Conservation (phyloP, 2,888 invertebrate species). For the Drosophila eohydei region DNA sequence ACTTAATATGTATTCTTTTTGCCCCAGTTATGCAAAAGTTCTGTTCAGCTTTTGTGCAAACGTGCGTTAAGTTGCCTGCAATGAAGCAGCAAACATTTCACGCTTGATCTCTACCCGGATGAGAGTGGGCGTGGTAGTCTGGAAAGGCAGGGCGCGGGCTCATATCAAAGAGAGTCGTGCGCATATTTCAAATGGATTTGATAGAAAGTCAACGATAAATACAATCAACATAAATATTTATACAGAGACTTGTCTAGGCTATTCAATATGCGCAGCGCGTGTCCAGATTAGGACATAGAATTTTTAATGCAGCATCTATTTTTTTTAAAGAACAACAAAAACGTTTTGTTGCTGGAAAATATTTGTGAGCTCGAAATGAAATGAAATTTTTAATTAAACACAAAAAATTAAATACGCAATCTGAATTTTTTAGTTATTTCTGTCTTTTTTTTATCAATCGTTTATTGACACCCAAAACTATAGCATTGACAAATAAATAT, state of each 20-base stretch:
- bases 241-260: slow-evolving; percentile 5
- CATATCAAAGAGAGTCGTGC: slow-evolving; percentile 34
- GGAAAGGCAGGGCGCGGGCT: neutral
- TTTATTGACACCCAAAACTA: too few relatives aligned
- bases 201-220: slow-evolving; percentile 33
- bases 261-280: slow-evolving; percentile 26
- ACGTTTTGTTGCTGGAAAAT: neutral
- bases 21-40: slow-evolving; percentile 37
- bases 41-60: slow-evolving; percentile 55
- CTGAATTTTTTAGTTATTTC: neutral
- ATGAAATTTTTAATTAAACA: neutral
- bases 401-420: too few relatives aligned
- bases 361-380: neutral
- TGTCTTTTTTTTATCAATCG: neutral
- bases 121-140: neutral
- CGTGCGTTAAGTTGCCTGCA: slow-evolving; percentile 70
- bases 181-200: slow-evolving; percentile 47
- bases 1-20: slow-evolving; percentile 42
- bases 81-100: slow-evolving; percentile 66
- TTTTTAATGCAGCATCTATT: slow-evolving; percentile 1
- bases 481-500: too few relatives aligned
- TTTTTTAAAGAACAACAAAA: neutral
- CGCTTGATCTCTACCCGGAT: slow-evolving; percentile 44
- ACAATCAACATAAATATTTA: slow-evolving; percentile 48
- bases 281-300: slow-evolving; percentile 18